These are phyloP conservation scores for Panorpa germanica DNA, from an alignment of 2,888 invertebrate genomes.

Conservation along the genomic window DNA sequence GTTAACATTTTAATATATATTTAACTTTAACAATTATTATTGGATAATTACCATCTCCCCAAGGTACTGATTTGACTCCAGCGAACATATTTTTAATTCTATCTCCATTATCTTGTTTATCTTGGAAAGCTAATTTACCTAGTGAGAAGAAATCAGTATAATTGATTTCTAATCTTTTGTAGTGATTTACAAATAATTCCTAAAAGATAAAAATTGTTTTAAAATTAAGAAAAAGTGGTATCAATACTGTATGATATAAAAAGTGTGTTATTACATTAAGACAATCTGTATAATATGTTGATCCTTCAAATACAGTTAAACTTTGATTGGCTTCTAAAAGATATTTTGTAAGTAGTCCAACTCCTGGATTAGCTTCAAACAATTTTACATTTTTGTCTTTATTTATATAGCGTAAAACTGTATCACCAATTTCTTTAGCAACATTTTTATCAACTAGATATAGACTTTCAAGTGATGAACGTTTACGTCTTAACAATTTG, in stretches of 20 bases:
- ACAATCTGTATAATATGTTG: too few species aligned
- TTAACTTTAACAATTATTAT: slow-evolving; percentile 9
- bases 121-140: slow-evolving; percentile 33
- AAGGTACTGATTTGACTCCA: slow-evolving; percentile 26
- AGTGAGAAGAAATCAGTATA: slow-evolving; percentile 35
- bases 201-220: slow-evolving; percentile 21
- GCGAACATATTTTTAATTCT: slow-evolving; percentile 31
- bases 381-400: too few species aligned
- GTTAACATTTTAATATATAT: slow-evolving; percentile 7
- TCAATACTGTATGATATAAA: too few species aligned
- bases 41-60: slow-evolving; percentile 28
- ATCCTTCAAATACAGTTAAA: too few species aligned
- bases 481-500: slow-evolving; percentile 19
- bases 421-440: slow-evolving; percentile 17
- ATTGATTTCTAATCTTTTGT: slow-evolving; percentile 25
- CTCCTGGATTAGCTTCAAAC: slow-evolving; percentile 52
- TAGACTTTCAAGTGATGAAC: slow-evolving; percentile 16
- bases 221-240: too few species aligned
- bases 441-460: slow-evolving; percentile 18
- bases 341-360: slow-evolving; percentile 40
- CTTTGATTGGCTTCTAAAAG: slow-evolving; percentile 29
- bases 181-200: slow-evolving; percentile 23
- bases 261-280: too few species aligned
- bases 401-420: too few species aligned
- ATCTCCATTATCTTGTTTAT: slow-evolving; percentile 34